Percentiles rank a stretch among this genome's conserved stretches.
phyloP scores from a whole-genome alignment of 2,797 vertebrate species.

The Enteromius trimaculatus region DNA sequence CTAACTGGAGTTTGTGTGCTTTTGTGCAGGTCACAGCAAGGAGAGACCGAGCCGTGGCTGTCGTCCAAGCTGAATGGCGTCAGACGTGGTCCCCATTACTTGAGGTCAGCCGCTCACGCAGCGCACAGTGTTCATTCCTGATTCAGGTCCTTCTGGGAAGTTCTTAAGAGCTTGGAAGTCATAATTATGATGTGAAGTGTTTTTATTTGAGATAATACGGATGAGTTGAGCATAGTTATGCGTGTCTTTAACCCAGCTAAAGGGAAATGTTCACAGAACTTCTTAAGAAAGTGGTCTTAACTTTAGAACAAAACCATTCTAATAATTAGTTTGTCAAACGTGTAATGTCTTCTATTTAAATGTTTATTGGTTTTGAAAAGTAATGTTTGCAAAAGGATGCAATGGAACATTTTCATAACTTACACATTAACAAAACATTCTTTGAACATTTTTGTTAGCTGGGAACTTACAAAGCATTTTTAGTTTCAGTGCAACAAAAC shows the following conservation, averaged over 20 bases:
- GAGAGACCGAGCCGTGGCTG: not conserved
- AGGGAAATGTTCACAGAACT: not conserved
- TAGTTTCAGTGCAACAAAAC: not conserved
- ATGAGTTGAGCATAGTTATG: not conserved
- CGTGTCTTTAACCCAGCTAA: not conserved
- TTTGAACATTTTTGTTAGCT: not conserved
- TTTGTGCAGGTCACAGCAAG: conserved; percentile 46
- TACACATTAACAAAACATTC: not conserved
- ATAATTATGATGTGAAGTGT: not conserved
- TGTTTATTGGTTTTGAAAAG: not conserved
- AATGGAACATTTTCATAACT: not conserved
- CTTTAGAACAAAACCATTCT: not conserved
- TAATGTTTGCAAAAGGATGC: not conserved
- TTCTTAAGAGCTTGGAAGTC: not conserved
- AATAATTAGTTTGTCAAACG: not conserved
- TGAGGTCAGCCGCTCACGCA: conserved; percentile 46
- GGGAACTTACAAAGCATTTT: not conserved
- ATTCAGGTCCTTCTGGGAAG: conserved; percentile 27
- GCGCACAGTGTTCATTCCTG: conserved; percentile 16
- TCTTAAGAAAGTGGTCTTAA: not conserved
- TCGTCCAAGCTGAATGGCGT: conserved; percentile 5
- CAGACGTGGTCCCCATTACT: conserved; percentile 6
- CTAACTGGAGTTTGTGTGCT: conserved; percentile 43
- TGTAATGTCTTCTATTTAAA: not conserved
- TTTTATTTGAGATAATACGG: not conserved